These are phyloP conservation scores for Tenodera sinensis DNA, from an alignment of 2,888 invertebrate species.

Conservation along the genomic window DNA sequence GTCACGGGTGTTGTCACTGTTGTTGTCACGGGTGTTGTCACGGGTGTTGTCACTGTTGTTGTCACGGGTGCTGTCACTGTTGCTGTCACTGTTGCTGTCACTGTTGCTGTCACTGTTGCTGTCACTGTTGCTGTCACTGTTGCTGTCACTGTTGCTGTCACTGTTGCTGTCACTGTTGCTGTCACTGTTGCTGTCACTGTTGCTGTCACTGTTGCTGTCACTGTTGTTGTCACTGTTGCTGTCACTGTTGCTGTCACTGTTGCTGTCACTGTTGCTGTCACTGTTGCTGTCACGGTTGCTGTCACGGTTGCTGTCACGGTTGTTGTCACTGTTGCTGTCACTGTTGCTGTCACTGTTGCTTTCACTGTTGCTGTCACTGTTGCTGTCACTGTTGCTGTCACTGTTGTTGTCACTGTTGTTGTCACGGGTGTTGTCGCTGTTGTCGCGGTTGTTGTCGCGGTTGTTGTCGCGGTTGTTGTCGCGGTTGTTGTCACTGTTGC, in stretches of 20 bases:
- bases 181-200: background rate
- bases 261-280: conserved; percentile 4
- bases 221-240: conserved; percentile 7
- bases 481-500: background rate
- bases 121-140: background rate
- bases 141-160: background rate
- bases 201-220: conserved; percentile 11
- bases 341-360: background rate
- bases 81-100: background rate
- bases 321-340: no score
- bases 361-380: background rate
- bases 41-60: no score
- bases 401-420: no score
- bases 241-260: conserved; percentile 12
- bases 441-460: no score
- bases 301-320: no score
- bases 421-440: no score
- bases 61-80: no score
- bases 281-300: background rate
- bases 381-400: background rate
- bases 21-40: no score
- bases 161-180: background rate
- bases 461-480: no score
- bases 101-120: background rate
- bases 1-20: no score